Evolutionary conservation across 2,888 invertebrate species (phyloP).

Genomic region (Trichacis sp.): DNA sequence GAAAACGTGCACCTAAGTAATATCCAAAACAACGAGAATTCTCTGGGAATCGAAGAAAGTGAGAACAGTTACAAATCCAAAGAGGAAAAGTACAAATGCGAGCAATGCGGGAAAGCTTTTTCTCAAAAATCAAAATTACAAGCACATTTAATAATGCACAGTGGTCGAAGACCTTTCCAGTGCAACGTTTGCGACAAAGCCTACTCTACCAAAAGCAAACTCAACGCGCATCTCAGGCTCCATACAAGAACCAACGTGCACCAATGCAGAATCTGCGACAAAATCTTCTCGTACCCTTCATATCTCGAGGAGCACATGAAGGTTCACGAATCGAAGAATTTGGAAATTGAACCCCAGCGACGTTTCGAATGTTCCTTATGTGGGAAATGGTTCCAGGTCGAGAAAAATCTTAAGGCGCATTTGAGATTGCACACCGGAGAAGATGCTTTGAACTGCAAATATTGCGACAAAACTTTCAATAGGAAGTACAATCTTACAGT

Average conservation of each 20-base stretch:
- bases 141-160: constrained; percentile 57
- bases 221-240: constrained; percentile 62
- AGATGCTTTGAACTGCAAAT: constrained; percentile 60
- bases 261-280: constrained; percentile 64
- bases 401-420: constrained; percentile 60
- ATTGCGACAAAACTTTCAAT: constrained; percentile 66
- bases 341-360: constrained; percentile 22
- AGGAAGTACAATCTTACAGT: constrained; percentile 63
- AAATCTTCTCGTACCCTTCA: constrained; percentile 66
- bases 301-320: constrained; percentile 65
- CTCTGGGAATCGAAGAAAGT: constrained; percentile 21
- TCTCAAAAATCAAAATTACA: constrained; percentile 59
- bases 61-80: constrained; percentile 18
- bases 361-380: constrained; percentile 58
- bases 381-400: constrained; percentile 56
- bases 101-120: constrained; percentile 55
- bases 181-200: constrained; percentile 59
- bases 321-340: constrained; percentile 51
- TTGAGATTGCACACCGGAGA: constrained; percentile 59
- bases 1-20: constrained; percentile 36
- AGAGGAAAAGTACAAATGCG: constrained; percentile 51
- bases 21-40: constrained; percentile 34
- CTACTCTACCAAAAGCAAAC: constrained; percentile 63
- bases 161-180: constrained; percentile 57
- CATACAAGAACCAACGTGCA: constrained; percentile 62